Evolutionary conservation across 2,797 vertebrate species (phyloP).

Genomic region (Mus spretus): DNA sequence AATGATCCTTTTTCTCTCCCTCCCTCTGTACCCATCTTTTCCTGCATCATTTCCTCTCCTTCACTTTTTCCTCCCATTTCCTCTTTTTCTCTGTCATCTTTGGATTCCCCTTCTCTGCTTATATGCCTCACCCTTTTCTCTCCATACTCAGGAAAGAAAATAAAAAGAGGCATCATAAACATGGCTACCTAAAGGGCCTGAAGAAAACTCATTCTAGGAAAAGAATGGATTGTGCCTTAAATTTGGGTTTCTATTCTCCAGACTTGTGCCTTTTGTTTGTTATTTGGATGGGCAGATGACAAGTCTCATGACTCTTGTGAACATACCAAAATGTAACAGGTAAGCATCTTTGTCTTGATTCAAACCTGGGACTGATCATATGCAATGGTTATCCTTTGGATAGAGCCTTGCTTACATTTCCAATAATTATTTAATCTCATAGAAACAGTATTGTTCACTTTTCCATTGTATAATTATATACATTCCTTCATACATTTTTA

Average conservation of each 20-base stretch:
- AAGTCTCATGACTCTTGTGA: neutral
- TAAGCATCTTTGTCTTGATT: neutral
- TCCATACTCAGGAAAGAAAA: neutral
- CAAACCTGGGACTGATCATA: neutral
- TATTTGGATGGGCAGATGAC: neutral
- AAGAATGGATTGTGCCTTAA: neutral
- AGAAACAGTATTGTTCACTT: rapidly evolving
- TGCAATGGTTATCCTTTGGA: neutral
- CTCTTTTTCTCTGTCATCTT: neutral
- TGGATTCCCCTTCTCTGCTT: too few relatives aligned
- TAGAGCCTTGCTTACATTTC: neutral
- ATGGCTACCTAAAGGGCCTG: rapidly evolving
- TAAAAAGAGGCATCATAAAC: neutral
- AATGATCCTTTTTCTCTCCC: too few relatives aligned
- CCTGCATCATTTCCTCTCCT: neutral
- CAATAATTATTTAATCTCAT: neutral
- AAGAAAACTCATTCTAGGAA: rapidly evolving
- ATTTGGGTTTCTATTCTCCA: neutral
- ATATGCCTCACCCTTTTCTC: neutral
- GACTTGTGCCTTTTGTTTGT: neutral
- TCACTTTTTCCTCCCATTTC: neutral
- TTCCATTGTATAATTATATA: neutral
- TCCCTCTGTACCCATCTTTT: too few relatives aligned
- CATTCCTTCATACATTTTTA: neutral
- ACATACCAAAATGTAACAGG: neutral